These are phyloP conservation scores for Brachymystax lenok DNA, from an alignment of 2,797 vertebrate species.

Conservation along the genomic window DNA sequence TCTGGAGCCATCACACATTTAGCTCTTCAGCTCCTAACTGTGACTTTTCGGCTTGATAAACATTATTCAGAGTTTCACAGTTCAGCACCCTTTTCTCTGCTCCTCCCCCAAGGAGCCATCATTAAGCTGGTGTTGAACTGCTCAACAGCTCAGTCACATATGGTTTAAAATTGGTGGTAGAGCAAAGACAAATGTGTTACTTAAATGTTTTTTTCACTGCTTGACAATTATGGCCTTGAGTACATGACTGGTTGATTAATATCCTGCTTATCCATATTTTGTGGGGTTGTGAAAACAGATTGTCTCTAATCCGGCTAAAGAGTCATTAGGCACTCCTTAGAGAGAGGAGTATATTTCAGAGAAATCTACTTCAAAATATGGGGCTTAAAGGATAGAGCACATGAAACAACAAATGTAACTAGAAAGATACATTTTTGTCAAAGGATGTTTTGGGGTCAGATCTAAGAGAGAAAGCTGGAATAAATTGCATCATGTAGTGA, in stretches of 20 bases:
- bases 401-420: conserved; percentile 26
- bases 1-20: conserved; percentile 23
- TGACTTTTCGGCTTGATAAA: conserved; percentile 29
- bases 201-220: conserved; percentile 5
- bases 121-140: conserved; percentile 31
- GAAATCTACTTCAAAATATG: conserved; percentile 33
- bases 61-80: conserved; percentile 35
- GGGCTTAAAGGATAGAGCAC: conserved; percentile 21
- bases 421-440: conserved; percentile 11
- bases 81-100: conserved; percentile 33
- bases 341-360: background rate
- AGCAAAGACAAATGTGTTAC: conserved; percentile 13
- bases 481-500: conserved; percentile 48
- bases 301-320: conserved; percentile 1
- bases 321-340: conserved; percentile 5
- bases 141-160: conserved; percentile 6
- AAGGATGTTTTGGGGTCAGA: conserved; percentile 23
- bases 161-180: conserved; percentile 8
- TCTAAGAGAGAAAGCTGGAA: conserved; percentile 43
- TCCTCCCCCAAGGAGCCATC: conserved; percentile 11
- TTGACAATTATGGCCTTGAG: background rate
- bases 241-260: background rate
- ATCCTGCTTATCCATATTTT: background rate
- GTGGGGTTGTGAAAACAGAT: conserved; percentile 19
- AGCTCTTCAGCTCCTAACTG: background rate